Percentiles rank a stretch among this genome's conserved stretches.
phyloP scores from a whole-genome alignment of 2,113 vertebrate species.

The Catharus fuscescens region DNA sequence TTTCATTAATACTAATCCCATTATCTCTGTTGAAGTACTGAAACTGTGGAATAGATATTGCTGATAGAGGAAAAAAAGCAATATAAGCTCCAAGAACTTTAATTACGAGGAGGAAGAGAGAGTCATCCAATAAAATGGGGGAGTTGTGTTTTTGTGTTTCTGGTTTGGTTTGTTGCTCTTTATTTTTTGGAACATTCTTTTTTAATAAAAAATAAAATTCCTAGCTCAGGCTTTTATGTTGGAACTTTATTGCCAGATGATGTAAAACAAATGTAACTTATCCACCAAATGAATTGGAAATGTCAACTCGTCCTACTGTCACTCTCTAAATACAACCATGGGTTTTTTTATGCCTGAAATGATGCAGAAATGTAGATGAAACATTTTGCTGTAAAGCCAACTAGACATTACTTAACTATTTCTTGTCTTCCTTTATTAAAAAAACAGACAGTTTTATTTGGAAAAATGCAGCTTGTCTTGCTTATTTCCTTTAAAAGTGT shows the following conservation, averaged over 20 bases:
- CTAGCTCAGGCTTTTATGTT: constrained; percentile 17
- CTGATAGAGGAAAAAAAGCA: background rate
- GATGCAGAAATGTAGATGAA: background rate
- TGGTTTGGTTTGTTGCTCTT: background rate
- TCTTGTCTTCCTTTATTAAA: background rate
- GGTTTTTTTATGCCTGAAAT: constrained; percentile 35
- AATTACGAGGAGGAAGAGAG: background rate
- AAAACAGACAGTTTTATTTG: background rate
- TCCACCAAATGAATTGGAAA: constrained; percentile 2
- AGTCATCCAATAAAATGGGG: background rate
- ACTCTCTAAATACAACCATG: background rate
- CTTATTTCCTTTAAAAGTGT: background rate
- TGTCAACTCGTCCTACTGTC: background rate
- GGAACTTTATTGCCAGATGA: constrained; percentile 16
- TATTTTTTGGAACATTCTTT: background rate
- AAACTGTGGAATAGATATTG: background rate
- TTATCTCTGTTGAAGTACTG: background rate
- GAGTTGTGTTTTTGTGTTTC: background rate
- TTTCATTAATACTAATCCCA: background rate
- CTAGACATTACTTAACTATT: background rate
- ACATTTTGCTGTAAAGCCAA: background rate
- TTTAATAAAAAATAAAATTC: constrained; percentile 35
- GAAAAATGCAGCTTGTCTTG: background rate
- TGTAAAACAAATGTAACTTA: constrained; percentile 52
- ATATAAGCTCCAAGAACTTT: background rate